Percentiles rank a stretch among this genome's conserved stretches.
Conservation (phyloP, 2,888 invertebrate genomes). For the Ferrisia virgata region DNA sequence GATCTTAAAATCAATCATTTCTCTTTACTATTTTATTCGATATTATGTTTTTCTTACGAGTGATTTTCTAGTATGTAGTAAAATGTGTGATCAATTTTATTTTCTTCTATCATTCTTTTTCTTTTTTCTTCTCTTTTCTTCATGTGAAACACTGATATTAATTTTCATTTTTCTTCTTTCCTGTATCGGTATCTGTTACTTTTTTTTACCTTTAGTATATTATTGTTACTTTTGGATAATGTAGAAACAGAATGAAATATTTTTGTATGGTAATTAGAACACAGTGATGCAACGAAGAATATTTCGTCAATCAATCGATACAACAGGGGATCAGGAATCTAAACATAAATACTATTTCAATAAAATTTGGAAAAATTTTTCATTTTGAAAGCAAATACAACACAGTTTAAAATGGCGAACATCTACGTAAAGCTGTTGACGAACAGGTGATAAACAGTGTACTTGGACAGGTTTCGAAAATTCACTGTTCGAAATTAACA, state of each 20-base stretch:
- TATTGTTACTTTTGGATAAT: not conserved
- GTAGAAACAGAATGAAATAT: not conserved
- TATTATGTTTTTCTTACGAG: constrained; percentile 4
- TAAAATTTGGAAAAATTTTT: too few relatives aligned
- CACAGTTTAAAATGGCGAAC: too few relatives aligned
- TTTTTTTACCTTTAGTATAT: not conserved
- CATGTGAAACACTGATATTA: not conserved
- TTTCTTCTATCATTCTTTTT: not conserved
- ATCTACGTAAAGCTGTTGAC: too few relatives aligned
- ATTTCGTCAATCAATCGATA: not conserved
- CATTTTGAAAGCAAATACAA: too few relatives aligned
- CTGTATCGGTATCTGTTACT: not conserved
- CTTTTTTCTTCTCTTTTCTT: not conserved
- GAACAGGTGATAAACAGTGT: too few relatives aligned
- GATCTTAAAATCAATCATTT: constrained; percentile 23
- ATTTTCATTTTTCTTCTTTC: not conserved
- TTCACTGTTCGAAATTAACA: too few relatives aligned
- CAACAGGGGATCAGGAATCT: too few relatives aligned
- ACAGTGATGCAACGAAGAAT: not conserved
- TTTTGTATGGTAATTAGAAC: not conserved
- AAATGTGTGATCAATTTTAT: constrained; percentile 28
- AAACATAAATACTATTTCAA: too few relatives aligned
- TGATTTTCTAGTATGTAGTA: not conserved
- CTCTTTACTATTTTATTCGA: not conserved
- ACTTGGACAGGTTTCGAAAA: too few relatives aligned